Evolutionary conservation across 1,140 invertebrate species (phyloP), one percentile per base, ranked within the genome.

Genomic region (Drosophila equinoxialis): DNA sequence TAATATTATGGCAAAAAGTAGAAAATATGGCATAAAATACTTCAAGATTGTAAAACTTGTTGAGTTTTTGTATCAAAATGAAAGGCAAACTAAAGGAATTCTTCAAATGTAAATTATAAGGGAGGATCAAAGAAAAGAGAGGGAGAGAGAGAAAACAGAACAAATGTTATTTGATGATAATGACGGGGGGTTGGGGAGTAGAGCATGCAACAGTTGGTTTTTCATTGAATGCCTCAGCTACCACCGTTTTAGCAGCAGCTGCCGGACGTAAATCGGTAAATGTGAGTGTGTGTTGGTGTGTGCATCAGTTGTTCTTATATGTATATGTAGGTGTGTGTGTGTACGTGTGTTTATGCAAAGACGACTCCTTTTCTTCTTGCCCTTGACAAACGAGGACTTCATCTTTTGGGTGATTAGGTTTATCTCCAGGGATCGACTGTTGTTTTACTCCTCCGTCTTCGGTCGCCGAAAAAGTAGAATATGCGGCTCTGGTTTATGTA

Each of bases 401-500:
- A 35, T 8, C 13, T 37, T 30, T 10, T 23, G 3, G 8, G 3
- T 39, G 35, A 2, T 37, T 37, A 48, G 45, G 45, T 23, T 23
- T 14, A 23, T 30, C 45, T 48, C 14, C 13, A 20, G n/a, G 48
- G 39, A 26, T 57, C 14, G 33, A 33, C 3, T 51, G 8, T 4
- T 23, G 17, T 20, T 3, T 42, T 89, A 90, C 61, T 90, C 78
- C 79, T 74, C 78, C 57, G 85, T 89, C 59, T 89, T 92, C 39
- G 91, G 90, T 65, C 95, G 91, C 70, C 95, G 92, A 90, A 95
- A 95, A 33, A 95, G 91, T 57, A 95, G 81, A 23, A 95, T 94
- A 78, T 95, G 95, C 1, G 95, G 95, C 83, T 95, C 98, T 90
- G 98, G 98, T 62, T 95, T 95, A 92, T 99, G 98, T 76, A 97